Base-by-base conservation (phyloP, 2,888 invertebrate genomes). In the Esperia sulphurella region DNA sequence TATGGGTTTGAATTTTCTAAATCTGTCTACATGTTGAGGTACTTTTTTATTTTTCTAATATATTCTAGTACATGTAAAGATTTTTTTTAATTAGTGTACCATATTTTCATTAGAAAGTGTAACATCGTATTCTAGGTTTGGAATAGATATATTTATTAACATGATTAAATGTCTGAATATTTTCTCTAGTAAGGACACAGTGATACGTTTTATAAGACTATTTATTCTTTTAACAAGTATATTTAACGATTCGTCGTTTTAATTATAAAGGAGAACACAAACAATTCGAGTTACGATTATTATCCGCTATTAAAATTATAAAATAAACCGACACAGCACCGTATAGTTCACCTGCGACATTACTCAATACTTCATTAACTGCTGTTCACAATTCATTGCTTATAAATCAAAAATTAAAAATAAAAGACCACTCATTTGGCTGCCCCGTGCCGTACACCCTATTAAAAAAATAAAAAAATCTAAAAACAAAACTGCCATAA, bases 401-500 rank as follows among this genome's bases (percentile, higher is more conserved):
- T 72, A 79, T 84, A 85, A 83, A 83, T 81, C 83, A 84, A 72
- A 75, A 63, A 61, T 63, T 60, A 68, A 78, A 82, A 82, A 83
- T 77, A 61, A 76, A 82, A 65, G 72, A 75, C 66, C 52, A 62
- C 75, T 83, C 80, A 78, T 85, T 83, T 81, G 65, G 76, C 61
- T 65, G 66, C 63, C 71, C 71, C 67, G 75, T 79, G 76, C 74
- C 75, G 65, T 74, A 64, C 67, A 65, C 74, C 67, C 68, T 71
- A 68, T 62, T 63, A 65, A 69, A 69, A 70, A 69, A 66, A 58
- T 63, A 66, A 64, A 62, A 59, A 64, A 67, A 63, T 62, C 53
- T 52, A 58, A 54, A 46, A 52, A 45, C 45, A 54, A 57, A 55
- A 47, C 58, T 53, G 61, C 58, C 61, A 63, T 60, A 62, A 68